Conservation (phyloP, 2,888 invertebrate species). For the Torymus texanus region DNA sequence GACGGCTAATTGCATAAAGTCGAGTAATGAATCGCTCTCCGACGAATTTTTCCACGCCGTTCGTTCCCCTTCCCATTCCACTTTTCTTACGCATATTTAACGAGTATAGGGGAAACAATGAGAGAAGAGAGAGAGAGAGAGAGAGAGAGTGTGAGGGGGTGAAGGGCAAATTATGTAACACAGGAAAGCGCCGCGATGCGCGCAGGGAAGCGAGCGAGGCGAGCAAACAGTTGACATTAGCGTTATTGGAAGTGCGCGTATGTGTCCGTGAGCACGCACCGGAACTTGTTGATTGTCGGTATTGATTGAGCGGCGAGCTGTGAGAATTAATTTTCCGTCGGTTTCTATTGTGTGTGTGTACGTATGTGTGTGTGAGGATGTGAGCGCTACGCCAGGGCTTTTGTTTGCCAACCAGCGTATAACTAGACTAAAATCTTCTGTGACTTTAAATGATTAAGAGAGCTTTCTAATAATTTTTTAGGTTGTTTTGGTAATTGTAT, state of each 20-base stretch:
- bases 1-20: constrained; percentile 29
- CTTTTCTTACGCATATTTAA: neutral
- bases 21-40: constrained; percentile 27
- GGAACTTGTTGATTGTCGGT: constrained; percentile 1
- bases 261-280: no score
- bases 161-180: neutral
- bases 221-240: constrained; percentile 16
- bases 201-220: neutral
- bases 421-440: no score
- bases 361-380: no score
- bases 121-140: neutral
- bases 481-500: no score
- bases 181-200: neutral
- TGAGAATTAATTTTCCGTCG: no score
- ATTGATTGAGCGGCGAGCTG: neutral
- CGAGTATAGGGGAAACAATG: no score
- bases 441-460: no score
- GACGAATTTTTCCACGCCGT: constrained; percentile 1
- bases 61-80: no score
- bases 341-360: no score
- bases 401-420: no score
- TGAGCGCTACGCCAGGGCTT: no score
- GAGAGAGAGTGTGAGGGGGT: neutral
- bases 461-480: no score
- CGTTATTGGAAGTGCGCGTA: neutral